Evolutionary conservation across 1,140 invertebrate species (phyloP), one percentile per base, ranked within the genome.

Genomic region (Oedothorax gibbosus): DNA sequence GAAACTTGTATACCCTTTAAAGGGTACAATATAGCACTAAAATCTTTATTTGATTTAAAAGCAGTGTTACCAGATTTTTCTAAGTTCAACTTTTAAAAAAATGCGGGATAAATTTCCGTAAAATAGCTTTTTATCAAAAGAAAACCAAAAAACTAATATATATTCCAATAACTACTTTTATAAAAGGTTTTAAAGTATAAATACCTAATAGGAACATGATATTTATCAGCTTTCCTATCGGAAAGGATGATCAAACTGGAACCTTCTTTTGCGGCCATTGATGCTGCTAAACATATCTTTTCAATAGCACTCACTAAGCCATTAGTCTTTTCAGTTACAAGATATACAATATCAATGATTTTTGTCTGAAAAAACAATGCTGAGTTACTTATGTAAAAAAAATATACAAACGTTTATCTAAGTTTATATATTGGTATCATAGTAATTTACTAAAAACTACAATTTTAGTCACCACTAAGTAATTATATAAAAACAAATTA

Each of bases 211-310:
- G 91, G 91, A 0, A 92, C 86, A 85, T 85, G 87, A 11, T 93
- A 91, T 4, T 92, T 91, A 11, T 94, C 94, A 73, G 94, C 94
- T 85, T 91, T 92, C 51, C 95, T 92, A 92, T 99, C 98, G 49
- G 96, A 96, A 14, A 99, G 90, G 81, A 99, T 93, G 14, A 99
- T 91, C 1, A 99, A 91, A 89, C 98, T 95, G 91, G 94, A 97
- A 35, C 94, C 95, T 49, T 92, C 91, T 53, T 91, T 90, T 0
- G 96, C 97, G 14, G 97, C 97, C 69, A 92, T 88, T 86, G 94
- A 93, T 0, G 97, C 96, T 90, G 98, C 94, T 2, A 92, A 89
- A 88, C 96, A 96, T 73, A 99, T 93, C 7, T 93, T 91, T 86
- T 95, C 92, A 68, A 99, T 91, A 35, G 96, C 95, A 35, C 93